phyloP scores from a whole-genome alignment of 2,797 vertebrate genomes.

The Oreonectes daqikongensis region DNA sequence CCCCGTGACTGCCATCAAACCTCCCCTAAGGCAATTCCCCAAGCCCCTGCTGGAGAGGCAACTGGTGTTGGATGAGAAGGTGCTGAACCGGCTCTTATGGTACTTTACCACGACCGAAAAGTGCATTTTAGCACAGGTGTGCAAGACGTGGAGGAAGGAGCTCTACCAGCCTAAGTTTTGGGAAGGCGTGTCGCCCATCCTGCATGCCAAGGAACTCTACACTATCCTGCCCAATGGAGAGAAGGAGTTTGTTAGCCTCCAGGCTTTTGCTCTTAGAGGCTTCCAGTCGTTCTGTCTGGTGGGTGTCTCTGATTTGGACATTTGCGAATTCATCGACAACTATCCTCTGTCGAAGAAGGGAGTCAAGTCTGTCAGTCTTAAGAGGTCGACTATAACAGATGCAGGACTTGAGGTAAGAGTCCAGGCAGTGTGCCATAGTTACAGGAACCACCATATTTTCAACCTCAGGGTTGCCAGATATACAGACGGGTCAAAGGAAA shows the following conservation, averaged over 20 bases:
- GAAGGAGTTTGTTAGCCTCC: constrained; percentile 97
- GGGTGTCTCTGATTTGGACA: constrained; percentile 97
- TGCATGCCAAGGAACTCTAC: constrained; percentile 98
- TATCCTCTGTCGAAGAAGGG: constrained; percentile 98
- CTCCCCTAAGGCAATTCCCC: constrained; percentile 74
- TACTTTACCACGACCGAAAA: constrained; percentile 97
- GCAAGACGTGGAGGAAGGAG: constrained; percentile 94
- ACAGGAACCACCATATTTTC: too few species aligned
- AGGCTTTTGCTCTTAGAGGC: constrained; percentile 92
- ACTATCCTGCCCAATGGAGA: constrained; percentile 86
- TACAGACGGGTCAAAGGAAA: too few species aligned
- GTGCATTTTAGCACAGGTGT: constrained; percentile 94
- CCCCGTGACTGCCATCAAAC: constrained; percentile 74
- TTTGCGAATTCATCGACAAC: constrained; percentile 99
- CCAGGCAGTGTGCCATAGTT: too few species aligned
- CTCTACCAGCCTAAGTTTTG: constrained; percentile 98
- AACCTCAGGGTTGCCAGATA: too few species aligned
- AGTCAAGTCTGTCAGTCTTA: constrained; percentile 96
- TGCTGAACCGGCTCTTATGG: constrained; percentile 93
- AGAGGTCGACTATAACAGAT: constrained; percentile 97
- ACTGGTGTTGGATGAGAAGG: constrained; percentile 93
- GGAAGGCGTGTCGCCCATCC: constrained; percentile 91
- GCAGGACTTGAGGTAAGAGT: constrained; percentile 91
- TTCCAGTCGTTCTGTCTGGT: constrained; percentile 98
- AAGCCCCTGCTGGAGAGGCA: constrained; percentile 82